phyloP scores from a whole-genome alignment of 1,140 invertebrate species.

The Cheumatopsyche charites region DNA sequence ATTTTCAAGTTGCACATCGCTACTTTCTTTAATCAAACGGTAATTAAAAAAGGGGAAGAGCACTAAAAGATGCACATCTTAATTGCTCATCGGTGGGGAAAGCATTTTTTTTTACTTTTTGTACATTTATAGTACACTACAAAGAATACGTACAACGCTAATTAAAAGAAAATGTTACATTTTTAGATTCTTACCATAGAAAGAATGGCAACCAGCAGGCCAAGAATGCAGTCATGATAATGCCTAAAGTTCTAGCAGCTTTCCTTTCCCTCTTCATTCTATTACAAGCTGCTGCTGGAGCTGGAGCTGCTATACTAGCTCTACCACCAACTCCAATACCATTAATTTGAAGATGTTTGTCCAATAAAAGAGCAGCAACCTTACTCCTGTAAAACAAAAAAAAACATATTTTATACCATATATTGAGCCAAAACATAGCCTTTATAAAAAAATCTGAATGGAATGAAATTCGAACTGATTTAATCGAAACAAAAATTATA shows the following conservation, averaged over 20 bases:
- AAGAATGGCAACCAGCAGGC: conserved; percentile 96
- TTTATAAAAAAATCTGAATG: too few relatives aligned
- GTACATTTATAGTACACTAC: too few relatives aligned
- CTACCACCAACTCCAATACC: conserved; percentile 75
- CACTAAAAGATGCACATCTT: too few relatives aligned
- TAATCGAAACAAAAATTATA: too few relatives aligned
- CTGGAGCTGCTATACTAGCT: conserved; percentile 65
- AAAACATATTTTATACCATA: conserved; percentile 4
- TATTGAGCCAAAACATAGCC: too few relatives aligned
- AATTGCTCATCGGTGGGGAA: too few relatives aligned
- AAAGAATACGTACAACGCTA: too few relatives aligned
- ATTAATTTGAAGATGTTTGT: conserved; percentile 87
- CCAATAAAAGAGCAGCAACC: conserved; percentile 80
- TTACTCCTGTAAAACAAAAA: conserved; percentile 71
- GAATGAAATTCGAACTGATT: too few relatives aligned
- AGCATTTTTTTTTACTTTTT: too few relatives aligned
- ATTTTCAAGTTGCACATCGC: too few relatives aligned
- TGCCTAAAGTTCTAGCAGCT: conserved; percentile 91
- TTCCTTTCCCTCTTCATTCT: conserved; percentile 93
- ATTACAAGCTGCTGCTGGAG: conserved; percentile 69
- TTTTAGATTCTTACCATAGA: conserved; percentile 68
- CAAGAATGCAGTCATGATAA: conserved; percentile 93
- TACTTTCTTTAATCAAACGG: too few relatives aligned
- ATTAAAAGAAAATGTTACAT: background rate
- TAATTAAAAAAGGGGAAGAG: too few relatives aligned